phyloP scores from a whole-genome alignment of 2,888 invertebrate genomes.

The Rotaria socialis region DNA sequence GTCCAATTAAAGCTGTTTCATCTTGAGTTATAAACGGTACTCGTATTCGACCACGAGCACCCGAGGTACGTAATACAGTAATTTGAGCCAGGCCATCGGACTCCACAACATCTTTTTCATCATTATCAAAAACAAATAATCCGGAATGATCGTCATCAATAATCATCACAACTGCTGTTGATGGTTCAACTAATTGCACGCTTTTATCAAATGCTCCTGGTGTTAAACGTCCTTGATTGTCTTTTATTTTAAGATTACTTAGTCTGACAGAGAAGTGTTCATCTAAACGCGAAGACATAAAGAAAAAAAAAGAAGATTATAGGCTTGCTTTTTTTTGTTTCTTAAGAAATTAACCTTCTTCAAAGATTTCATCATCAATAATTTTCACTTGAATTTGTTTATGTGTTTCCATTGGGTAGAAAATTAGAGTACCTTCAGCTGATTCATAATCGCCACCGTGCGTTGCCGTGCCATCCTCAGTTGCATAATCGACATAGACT shows the following conservation, averaged over 20 bases:
- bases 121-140: slow-evolving; percentile 82
- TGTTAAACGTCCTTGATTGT: slow-evolving; percentile 49
- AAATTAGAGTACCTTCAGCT: slow-evolving; percentile 74
- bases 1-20: slow-evolving; percentile 80
- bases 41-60: slow-evolving; percentile 84
- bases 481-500: slow-evolving; percentile 81
- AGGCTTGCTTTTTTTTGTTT: too few species aligned
- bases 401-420: slow-evolving; percentile 74
- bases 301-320: too few species aligned
- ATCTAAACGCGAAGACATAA: too few species aligned
- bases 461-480: slow-evolving; percentile 96
- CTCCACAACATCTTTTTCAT: slow-evolving; percentile 73
- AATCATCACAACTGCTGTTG: slow-evolving; percentile 91
- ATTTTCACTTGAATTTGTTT: slow-evolving; percentile 76
- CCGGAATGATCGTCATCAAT: slow-evolving; percentile 98
- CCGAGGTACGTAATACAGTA: slow-evolving; percentile 70
- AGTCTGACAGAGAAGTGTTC: slow-evolving; percentile 91
- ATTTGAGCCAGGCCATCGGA: slow-evolving; percentile 81
- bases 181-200: slow-evolving; percentile 77
- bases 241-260: slow-evolving; percentile 59
- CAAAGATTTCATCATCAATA: slow-evolving; percentile 97
- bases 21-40: slow-evolving; percentile 80
- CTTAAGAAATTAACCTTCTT: slow-evolving; percentile 64
- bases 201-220: slow-evolving; percentile 48
- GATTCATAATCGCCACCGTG: slow-evolving; percentile 87